Percentiles rank a stretch among this genome's conserved stretches.
phyloP scores from a whole-genome alignment of 1,140 invertebrate species.

The Drosophila eugracilis region DNA sequence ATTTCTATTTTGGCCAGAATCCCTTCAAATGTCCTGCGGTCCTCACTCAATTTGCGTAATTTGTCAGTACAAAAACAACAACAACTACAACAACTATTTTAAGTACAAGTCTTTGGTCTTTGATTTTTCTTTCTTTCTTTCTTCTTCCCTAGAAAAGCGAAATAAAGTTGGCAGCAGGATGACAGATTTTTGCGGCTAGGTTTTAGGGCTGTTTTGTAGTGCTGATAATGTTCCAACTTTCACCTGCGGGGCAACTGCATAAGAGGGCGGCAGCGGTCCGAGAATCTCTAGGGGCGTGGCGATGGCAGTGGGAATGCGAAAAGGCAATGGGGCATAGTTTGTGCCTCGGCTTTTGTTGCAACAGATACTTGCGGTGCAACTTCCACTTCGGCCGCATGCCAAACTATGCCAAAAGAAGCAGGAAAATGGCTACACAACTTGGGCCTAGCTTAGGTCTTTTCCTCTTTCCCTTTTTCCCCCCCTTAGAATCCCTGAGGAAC shows the following conservation, averaged over 20 bases:
- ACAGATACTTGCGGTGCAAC: constrained; percentile 59
- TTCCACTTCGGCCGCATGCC: constrained; percentile 37
- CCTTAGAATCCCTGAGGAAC: background rate
- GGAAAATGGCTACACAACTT: constrained; percentile 39
- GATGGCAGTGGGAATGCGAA: constrained; percentile 3
- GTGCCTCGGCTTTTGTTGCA: constrained; percentile 36
- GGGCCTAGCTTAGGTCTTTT: background rate
- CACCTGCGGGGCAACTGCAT: constrained; percentile 8
- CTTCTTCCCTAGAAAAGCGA: background rate
- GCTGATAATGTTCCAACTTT: constrained; percentile 53
- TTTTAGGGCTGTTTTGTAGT: constrained; percentile 50
- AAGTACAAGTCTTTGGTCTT: too few species aligned
- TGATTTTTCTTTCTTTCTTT: too few species aligned
- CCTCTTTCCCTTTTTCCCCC: background rate
- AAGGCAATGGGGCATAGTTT: constrained; percentile 38
- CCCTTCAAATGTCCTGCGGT: constrained; percentile 44
- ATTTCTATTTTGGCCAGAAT: constrained; percentile 39
- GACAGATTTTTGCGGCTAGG: constrained; percentile 55
- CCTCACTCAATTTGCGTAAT: constrained; percentile 65
- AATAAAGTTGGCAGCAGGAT: constrained; percentile 34
- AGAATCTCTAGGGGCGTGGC: background rate
- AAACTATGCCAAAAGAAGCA: constrained; percentile 63
- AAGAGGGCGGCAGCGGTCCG: constrained; percentile 1
- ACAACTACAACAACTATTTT: constrained; percentile 35
- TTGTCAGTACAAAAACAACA: constrained; percentile 45